A percentile compares a stretch with the other conserved stretches of the same genome.
Conservation (phyloP, 2,888 invertebrate species). For the Eretmocerus hayati region DNA sequence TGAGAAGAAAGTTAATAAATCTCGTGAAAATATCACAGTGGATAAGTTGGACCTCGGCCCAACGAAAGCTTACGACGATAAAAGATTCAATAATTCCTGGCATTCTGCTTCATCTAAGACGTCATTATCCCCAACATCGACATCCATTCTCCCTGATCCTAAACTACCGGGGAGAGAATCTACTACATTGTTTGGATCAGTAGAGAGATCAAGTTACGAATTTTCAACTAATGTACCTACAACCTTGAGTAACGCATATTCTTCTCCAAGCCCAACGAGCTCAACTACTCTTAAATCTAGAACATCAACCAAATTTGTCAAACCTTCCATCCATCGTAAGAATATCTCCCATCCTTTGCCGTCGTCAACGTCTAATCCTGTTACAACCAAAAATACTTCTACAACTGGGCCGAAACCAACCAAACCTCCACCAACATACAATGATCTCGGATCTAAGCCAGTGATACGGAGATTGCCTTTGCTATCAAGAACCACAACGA, state of each 20-base stretch:
- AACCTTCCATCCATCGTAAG: conserved; percentile 35
- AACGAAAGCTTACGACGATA: conserved; percentile 17
- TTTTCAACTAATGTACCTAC: neutral
- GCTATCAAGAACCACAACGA: conserved; percentile 27
- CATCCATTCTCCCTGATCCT: neutral
- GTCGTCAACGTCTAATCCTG: conserved; percentile 39
- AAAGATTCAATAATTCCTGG: neutral
- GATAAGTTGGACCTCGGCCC: conserved; percentile 16
- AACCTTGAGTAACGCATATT: neutral
- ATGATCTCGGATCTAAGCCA: conserved; percentile 40
- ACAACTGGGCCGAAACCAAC: conserved; percentile 39
- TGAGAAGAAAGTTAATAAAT: neutral
- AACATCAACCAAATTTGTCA: conserved; percentile 34
- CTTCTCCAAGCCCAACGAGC: neutral
- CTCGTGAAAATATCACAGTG: conserved; percentile 8
- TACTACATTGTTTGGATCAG: neutral
- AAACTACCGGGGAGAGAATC: too few species aligned
- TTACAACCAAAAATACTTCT: conserved; percentile 35
- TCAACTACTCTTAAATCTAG: conserved; percentile 15
- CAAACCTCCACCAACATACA: conserved; percentile 38
- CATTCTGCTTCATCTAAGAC: conserved; percentile 1
- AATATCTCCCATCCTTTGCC: conserved; percentile 38
- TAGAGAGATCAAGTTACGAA: neutral
- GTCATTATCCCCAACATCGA: neutral
- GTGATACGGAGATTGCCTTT: conserved; percentile 37